These are phyloP conservation scores for Phoebastria nigripes DNA, from an alignment of 2,797 vertebrate genomes.

Conservation along the genomic window DNA sequence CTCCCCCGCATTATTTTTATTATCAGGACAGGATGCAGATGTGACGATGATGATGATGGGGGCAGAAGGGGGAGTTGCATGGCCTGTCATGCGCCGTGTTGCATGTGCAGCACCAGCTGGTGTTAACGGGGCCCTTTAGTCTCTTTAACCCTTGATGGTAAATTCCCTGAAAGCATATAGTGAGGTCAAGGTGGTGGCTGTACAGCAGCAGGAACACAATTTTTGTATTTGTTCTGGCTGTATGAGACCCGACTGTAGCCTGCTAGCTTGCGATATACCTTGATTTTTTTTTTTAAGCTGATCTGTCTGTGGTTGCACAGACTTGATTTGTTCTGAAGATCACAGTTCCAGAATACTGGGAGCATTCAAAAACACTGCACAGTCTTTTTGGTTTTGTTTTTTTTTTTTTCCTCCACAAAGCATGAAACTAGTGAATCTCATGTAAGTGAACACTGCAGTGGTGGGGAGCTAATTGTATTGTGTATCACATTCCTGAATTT, in stretches of 20 bases:
- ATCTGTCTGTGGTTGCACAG: not conserved
- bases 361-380: conserved; percentile 29
- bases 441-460: conserved; percentile 38
- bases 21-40: not conserved
- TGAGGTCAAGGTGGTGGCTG: not conserved
- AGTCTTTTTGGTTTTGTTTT: not conserved
- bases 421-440: conserved; percentile 29
- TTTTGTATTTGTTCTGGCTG: conserved; percentile 1
- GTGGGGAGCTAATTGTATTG: conserved; percentile 55
- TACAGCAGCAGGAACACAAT: conserved; percentile 18
- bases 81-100: not conserved
- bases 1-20: not conserved
- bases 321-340: conserved; percentile 13
- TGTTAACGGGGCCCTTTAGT: not conserved
- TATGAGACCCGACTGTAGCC: conserved; percentile 14
- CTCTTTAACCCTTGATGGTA: not conserved
- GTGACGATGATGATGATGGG: not conserved
- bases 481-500: conserved; percentile 65
- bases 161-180: not conserved
- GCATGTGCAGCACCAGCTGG: not conserved
- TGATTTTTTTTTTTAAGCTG: conserved; percentile 21
- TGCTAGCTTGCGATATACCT: conserved; percentile 26
- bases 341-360: not conserved
- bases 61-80: not conserved
- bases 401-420: not conserved